Evolutionary conservation across 2,888 invertebrate species (phyloP), one percentile per base, ranked within the genome.

Genomic region (Brenthis hecate): DNA sequence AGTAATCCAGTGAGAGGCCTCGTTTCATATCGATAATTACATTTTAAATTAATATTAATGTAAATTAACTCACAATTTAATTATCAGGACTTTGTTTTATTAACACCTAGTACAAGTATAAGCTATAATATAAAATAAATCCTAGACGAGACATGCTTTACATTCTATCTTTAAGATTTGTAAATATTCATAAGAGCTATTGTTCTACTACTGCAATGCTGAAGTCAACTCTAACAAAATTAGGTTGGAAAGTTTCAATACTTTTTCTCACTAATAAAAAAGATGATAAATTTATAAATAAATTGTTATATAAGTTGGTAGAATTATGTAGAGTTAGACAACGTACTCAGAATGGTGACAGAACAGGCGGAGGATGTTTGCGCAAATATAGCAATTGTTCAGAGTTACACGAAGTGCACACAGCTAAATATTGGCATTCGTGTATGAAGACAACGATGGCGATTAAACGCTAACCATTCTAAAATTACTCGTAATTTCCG

Each of bases 1-100:
- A 53, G 58, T 62, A 36, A 23, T 54, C 13, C 48, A 50, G 65
- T 58, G 48, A 69, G 69, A 48, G 66, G 48, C 50, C 36, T 43
- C 11, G 11, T 43, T 69, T 63, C 57, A 48, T 50, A n/a, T 50
- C 16, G 28, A 50, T n/a, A 28, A 28, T 60, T 60, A 23, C 50
- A 60, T 50, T 60, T 48, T 60, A 60, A 60, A 60, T 48, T 50
- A 60, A 60, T n/a, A 48, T 50, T 48, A 5, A 50, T 60, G 23
- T 60, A 60, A 60, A 48, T n/a, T 47, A 14, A 16, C 48, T 48
- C 48, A n/a, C 14, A 58, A 14, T 58, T 8, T 2, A 36, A 36
- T 6, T 36, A 8, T 8, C 36, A 8, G 36, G 36, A 11, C 36
- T 43, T 43, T 43, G 3, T 43, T 43, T 43, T 43, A 43, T 43